phyloP scores from a whole-genome alignment of 92 coral and sea anemone genomes.

The Diadumene lineata region DNA sequence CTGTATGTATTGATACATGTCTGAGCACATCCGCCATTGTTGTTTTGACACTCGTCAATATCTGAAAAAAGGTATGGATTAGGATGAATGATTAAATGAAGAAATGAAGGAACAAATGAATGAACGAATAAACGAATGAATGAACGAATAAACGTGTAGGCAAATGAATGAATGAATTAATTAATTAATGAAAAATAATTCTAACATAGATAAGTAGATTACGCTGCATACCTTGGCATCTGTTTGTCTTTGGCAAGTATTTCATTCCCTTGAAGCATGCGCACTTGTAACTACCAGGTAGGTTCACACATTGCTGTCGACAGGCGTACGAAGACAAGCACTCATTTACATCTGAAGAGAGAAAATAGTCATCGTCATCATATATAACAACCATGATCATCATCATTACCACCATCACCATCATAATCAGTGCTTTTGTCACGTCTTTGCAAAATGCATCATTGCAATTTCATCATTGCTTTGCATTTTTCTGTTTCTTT shows the following conservation, averaged over 20 bases:
- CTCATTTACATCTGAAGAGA: constrained; percentile 14
- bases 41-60: constrained; percentile 18
- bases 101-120: background rate
- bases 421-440: no score
- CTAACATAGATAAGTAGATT: no score
- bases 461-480: no score
- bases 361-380: no score
- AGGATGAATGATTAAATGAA: background rate
- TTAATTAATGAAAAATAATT: no score
- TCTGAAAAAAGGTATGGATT: constrained; percentile 3
- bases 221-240: constrained; percentile 4
- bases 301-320: constrained; percentile 13
- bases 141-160: no score
- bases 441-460: no score
- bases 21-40: constrained; percentile 16
- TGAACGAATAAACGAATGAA: no score
- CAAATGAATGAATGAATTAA: no score
- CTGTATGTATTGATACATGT: constrained; percentile 12
- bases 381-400: background rate
- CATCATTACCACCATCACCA: background rate
- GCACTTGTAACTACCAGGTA: constrained; percentile 15
- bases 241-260: background rate
- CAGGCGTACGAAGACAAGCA: constrained; percentile 21
- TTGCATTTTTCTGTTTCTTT: no score
- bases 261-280: constrained; percentile 15